phyloP scores from a whole-genome alignment of 2,888 invertebrate species.

The Allacma fusca region DNA sequence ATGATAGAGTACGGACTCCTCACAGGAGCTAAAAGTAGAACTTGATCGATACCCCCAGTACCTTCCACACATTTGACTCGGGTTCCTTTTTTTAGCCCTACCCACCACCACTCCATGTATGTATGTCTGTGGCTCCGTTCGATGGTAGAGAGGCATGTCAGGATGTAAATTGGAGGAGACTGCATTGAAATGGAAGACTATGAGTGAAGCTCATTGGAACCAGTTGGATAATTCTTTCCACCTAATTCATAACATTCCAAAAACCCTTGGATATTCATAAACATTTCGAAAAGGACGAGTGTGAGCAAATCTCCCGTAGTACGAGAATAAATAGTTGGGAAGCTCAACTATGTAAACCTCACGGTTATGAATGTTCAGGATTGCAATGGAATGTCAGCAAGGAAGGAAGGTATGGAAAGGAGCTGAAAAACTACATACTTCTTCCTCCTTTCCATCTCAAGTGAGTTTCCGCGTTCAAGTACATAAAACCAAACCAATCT shows the following conservation, averaged over 20 bases:
- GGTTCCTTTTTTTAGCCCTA: too few species aligned
- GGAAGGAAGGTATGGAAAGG: not conserved
- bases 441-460: too few species aligned
- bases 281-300: slow-evolving; percentile 42
- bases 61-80: too few species aligned
- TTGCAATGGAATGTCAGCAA: not conserved
- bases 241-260: slow-evolving; percentile 41
- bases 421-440: too few species aligned
- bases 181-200: too few species aligned
- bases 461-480: not conserved
- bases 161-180: too few species aligned
- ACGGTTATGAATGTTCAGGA: not conserved
- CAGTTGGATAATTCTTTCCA: slow-evolving; percentile 40
- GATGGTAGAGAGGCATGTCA: too few species aligned
- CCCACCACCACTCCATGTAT: too few species aligned
- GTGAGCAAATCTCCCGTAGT: slow-evolving; percentile 45
- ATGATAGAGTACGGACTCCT: too few species aligned
- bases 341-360: slow-evolving; percentile 10
- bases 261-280: slow-evolving; percentile 47
- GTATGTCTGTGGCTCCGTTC: too few species aligned
- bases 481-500: slow-evolving; percentile 6
- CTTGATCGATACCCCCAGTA: too few species aligned
- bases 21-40: too few species aligned
- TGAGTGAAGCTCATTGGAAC: slow-evolving; percentile 27
- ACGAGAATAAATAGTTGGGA: slow-evolving; percentile 1